Conservation (phyloP, 1,140 invertebrate genomes). For the Trissolcus basalis region DNA sequence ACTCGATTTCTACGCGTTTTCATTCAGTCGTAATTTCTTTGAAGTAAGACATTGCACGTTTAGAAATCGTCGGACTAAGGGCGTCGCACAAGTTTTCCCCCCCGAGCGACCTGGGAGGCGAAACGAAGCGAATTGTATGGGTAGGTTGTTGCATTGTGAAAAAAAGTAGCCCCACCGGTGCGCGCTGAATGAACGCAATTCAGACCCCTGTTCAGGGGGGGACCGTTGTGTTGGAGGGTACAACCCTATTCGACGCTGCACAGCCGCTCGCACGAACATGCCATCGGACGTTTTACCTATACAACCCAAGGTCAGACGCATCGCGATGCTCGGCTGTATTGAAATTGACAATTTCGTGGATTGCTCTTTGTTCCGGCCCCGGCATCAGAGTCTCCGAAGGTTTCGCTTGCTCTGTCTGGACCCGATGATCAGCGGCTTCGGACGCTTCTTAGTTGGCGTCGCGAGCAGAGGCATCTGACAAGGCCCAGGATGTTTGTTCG, state of each 20-base stretch:
- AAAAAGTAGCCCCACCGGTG: conserved; percentile 51
- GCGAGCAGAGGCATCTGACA: conserved; percentile 71
- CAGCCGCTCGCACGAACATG: conserved; percentile 4
- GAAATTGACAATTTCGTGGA: not conserved
- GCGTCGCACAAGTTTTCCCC: not conserved
- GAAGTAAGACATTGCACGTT: conserved; percentile 1
- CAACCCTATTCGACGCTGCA: conserved; percentile 28
- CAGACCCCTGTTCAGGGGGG: conserved; percentile 20
- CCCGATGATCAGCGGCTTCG: conserved; percentile 67
- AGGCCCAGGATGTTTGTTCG: conserved; percentile 66
- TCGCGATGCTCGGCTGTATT: too few relatives aligned
- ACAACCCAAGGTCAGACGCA: conserved; percentile 6
- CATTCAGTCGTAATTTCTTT: not conserved
- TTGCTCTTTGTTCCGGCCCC: too few relatives aligned
- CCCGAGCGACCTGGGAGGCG: conserved; percentile 4
- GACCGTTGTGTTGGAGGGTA: conserved; percentile 33
- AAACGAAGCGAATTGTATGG: conserved; percentile 39
- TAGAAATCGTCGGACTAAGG: not conserved
- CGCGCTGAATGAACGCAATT: conserved; percentile 33
- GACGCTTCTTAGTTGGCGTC: conserved; percentile 71
- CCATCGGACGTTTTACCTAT: conserved; percentile 5
- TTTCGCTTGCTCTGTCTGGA: conserved; percentile 73
- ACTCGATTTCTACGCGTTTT: too few relatives aligned
- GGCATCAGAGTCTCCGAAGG: conserved; percentile 65
- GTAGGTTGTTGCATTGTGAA: conserved; percentile 46